Percentiles rank a stretch among this genome's conserved stretches.
Evolutionary conservation across 2,113 vertebrate species (phyloP).

Genomic region (Chascanopsetta lugubris): DNA sequence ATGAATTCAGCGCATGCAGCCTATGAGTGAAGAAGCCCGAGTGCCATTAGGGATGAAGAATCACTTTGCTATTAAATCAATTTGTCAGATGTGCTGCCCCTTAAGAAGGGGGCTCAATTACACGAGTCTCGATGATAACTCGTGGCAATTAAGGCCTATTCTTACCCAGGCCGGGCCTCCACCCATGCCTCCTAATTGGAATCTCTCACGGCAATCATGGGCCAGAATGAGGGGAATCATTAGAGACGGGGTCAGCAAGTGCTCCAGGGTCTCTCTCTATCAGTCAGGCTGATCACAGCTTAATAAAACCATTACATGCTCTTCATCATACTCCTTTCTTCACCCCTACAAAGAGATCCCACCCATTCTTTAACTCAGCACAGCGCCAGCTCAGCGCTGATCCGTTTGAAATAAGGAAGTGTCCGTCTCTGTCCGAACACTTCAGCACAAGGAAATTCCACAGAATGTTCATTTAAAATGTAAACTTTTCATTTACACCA

Average conservation of each 20-base stretch:
- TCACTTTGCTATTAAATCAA: conserved; percentile 82
- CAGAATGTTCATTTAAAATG: conserved; percentile 9
- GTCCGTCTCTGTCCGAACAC: background rate
- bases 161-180: conserved; percentile 64
- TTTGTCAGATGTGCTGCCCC: conserved; percentile 81
- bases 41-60: conserved; percentile 77
- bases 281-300: conserved; percentile 73
- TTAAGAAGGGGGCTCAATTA: conserved; percentile 80
- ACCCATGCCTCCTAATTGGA: conserved; percentile 77
- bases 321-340: conserved; percentile 60
- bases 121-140: conserved; percentile 78
- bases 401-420: background rate
- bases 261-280: conserved; percentile 69
- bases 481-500: conserved; percentile 2
- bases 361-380: conserved; percentile 22
- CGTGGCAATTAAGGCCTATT: conserved; percentile 79
- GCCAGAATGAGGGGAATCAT: conserved; percentile 73
- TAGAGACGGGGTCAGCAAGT: conserved; percentile 76
- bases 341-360: conserved; percentile 35
- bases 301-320: conserved; percentile 76
- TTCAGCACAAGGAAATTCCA: background rate
- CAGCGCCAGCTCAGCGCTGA: background rate
- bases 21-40: conserved; percentile 63
- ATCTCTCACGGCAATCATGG: conserved; percentile 78
- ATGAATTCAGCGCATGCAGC: conserved; percentile 69